Percentiles rank a stretch among this genome's conserved stretches.
These are phyloP conservation scores for Cnemophilus loriae DNA, from an alignment of 2,113 vertebrate species.

Conservation along the genomic window DNA sequence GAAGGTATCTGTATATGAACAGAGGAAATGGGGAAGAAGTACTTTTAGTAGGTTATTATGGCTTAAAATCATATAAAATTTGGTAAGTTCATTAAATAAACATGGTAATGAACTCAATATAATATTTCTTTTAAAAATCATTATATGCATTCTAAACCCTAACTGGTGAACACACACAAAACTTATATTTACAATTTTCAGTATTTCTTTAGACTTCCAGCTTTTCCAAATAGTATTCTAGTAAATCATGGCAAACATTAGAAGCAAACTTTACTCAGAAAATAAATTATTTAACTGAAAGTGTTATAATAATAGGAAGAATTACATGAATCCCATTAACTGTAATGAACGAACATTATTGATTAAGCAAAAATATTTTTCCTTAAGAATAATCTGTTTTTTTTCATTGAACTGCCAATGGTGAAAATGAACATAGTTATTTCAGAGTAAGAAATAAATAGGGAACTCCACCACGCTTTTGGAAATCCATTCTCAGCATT, in stretches of 20 bases:
- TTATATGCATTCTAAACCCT: background rate
- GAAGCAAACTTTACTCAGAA: background rate
- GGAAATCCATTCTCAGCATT: background rate
- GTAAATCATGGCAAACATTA: background rate
- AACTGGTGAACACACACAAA: background rate
- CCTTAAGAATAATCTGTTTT: background rate
- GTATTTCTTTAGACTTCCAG: background rate
- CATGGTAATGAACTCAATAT: too few relatives aligned
- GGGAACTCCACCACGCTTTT: background rate
- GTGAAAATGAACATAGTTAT: background rate
- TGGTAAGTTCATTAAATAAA: background rate
- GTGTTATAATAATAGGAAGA: background rate
- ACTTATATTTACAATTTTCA: background rate
- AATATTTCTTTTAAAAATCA: background rate
- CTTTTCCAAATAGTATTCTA: background rate
- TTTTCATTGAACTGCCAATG: background rate
- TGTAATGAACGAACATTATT: background rate
- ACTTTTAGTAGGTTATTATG: background rate
- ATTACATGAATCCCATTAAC: background rate
- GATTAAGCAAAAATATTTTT: background rate
- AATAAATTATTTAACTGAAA: background rate
- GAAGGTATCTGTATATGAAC: background rate
- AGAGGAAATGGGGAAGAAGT: background rate
- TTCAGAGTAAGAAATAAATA: background rate
- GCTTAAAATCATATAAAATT: background rate